A percentile compares a stretch with the other conserved stretches of the same genome.
Evolutionary conservation across 2,888 invertebrate species (phyloP).

Genomic region (Polylopha cassiicola): DNA sequence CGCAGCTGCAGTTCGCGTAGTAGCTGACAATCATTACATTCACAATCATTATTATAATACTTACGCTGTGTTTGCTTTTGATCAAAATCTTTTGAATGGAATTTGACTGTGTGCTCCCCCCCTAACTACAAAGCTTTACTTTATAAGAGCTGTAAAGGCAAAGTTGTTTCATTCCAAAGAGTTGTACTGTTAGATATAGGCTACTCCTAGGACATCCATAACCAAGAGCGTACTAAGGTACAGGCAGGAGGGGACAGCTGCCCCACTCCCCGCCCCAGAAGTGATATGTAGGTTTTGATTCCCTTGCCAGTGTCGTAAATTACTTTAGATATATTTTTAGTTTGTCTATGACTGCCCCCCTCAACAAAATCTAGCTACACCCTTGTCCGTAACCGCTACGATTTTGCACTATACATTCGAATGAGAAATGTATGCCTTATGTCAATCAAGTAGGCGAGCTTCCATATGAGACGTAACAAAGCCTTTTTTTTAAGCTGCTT

Average conservation of each 20-base stretch:
- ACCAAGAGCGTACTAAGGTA: background rate
- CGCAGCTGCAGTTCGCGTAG: constrained; percentile 15
- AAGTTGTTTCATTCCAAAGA: background rate
- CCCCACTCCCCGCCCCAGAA: background rate
- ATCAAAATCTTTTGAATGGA: background rate
- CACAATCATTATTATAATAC: background rate
- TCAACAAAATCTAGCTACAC: too few relatives aligned
- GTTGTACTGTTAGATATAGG: background rate
- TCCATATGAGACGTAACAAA: background rate
- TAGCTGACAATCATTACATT: constrained; percentile 1
- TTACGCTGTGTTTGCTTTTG: background rate
- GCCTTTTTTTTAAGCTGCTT: background rate
- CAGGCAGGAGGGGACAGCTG: too few relatives aligned
- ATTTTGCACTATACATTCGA: background rate
- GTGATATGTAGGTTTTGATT: too few relatives aligned
- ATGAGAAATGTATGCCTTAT: background rate
- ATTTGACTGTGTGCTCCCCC: background rate
- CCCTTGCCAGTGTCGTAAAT: too few relatives aligned
- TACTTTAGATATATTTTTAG: too few relatives aligned
- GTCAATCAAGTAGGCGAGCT: background rate
- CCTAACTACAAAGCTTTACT: background rate
- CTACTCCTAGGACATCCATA: background rate
- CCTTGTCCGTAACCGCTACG: background rate
- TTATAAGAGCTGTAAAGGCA: background rate
- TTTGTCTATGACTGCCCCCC: too few relatives aligned